Percentiles rank a stretch among this genome's conserved stretches.
Evolutionary conservation across 2,888 invertebrate genomes (phyloP).

Genomic region (Pycnomerus fuliginosus): DNA sequence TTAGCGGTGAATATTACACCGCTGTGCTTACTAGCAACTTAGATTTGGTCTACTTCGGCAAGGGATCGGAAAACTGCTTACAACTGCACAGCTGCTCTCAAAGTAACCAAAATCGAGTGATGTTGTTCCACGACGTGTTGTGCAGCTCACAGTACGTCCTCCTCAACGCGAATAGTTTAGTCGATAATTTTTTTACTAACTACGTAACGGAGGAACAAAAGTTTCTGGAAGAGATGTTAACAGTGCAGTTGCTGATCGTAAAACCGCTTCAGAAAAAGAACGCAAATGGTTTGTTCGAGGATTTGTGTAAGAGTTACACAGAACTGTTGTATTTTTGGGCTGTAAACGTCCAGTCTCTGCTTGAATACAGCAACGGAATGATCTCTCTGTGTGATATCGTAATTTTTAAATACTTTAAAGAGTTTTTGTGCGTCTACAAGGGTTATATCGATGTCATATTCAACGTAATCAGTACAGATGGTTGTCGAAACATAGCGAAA

Average conservation of each 20-base stretch:
- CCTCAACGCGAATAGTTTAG: conserved; percentile 32
- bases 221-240: conserved; percentile 68
- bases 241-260: conserved; percentile 63
- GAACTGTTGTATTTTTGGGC: conserved; percentile 69
- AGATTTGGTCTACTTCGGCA: conserved; percentile 70
- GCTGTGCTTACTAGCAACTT: conserved; percentile 67
- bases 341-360: conserved; percentile 66
- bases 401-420: conserved; percentile 69
- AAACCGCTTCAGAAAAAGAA: conserved; percentile 67
- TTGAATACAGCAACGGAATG: conserved; percentile 68
- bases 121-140: conserved; percentile 31
- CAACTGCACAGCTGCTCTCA: conserved; percentile 6
- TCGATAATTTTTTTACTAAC: conserved; percentile 31
- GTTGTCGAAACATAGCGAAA: conserved; percentile 66
- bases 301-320: conserved; percentile 65
- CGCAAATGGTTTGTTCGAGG: conserved; percentile 61
- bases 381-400: conserved; percentile 67
- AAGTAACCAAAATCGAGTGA: conserved; percentile 8
- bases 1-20: conserved; percentile 61
- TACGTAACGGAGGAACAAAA: conserved; percentile 65
- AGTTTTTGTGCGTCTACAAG: conserved; percentile 69
- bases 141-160: conserved; percentile 36
- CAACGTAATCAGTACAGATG: conserved; percentile 71
- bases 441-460: conserved; percentile 71
- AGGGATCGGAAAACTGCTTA: conserved; percentile 53